These are phyloP conservation scores for Cygnus atratus DNA, from an alignment of 2,113 vertebrate species.

Conservation along the genomic window DNA sequence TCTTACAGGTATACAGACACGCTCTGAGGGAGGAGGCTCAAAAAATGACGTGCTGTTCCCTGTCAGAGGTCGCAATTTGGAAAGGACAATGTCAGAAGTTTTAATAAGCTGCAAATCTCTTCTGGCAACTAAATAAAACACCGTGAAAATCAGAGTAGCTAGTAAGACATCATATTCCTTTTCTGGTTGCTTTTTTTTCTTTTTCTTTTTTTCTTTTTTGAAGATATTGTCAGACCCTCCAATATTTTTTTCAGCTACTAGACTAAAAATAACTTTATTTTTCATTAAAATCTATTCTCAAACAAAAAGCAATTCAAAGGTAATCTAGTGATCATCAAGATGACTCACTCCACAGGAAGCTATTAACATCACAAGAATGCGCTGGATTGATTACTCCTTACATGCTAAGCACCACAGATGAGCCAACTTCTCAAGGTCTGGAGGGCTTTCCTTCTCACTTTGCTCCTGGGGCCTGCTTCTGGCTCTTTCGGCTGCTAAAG, in stretches of 20 bases:
- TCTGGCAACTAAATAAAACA: background rate
- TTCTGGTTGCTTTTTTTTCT: background rate
- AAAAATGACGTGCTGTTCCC: background rate
- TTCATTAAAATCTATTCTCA: background rate
- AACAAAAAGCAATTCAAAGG: background rate
- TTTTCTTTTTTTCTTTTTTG: background rate
- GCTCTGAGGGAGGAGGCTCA: background rate
- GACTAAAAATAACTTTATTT: background rate
- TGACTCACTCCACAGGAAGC: background rate
- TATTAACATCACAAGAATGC: background rate
- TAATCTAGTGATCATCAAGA: background rate
- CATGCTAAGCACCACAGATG: background rate
- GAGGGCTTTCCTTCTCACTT: background rate
- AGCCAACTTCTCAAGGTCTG: background rate
- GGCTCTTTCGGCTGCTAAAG: background rate
- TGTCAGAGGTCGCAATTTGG: background rate
- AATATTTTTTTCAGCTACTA: background rate
- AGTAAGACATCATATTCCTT: background rate
- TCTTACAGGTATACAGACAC: background rate
- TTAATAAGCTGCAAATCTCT: background rate
- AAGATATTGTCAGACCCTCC: background rate
- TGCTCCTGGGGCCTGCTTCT: background rate
- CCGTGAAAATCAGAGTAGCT: background rate
- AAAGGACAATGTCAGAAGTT: background rate
- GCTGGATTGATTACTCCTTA: background rate